Evolutionary conservation across 2,797 vertebrate genomes (phyloP).

Genomic region (Sternarchorhynchus goeldii): DNA sequence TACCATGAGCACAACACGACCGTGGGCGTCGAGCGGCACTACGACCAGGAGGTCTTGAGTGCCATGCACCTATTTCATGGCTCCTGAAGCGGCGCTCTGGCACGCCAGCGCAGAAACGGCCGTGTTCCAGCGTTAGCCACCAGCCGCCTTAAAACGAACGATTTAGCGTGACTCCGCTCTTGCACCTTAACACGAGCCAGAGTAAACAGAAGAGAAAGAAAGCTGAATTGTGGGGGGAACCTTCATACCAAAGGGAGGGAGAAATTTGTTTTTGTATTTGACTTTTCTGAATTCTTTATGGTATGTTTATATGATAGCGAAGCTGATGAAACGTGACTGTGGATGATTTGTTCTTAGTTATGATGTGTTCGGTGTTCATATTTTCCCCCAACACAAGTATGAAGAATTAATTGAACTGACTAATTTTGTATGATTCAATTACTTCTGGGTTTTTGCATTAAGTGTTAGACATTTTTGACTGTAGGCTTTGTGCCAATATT

Average conservation of each 20-base stretch:
- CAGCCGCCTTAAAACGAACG: conserved; percentile 51
- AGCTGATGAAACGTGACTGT: conserved; percentile 15
- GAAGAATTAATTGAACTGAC: not conserved
- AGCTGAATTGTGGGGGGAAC: not conserved
- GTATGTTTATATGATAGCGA: conserved; percentile 25
- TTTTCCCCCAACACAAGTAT: conserved; percentile 10
- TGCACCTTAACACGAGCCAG: conserved; percentile 44
- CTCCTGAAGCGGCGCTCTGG: conserved; percentile 68
- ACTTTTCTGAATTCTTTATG: conserved; percentile 30
- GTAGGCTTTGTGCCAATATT: conserved; percentile 23
- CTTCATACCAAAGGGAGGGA: conserved; percentile 62
- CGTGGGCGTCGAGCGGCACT: conserved; percentile 73
- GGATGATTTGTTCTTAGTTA: conserved; percentile 9
- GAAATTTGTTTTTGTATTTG: conserved; percentile 24
- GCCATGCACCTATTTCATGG: conserved; percentile 81
- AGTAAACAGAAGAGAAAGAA: not conserved
- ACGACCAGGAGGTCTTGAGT: conserved; percentile 72
- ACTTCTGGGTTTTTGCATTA: not conserved
- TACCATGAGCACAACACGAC: conserved; percentile 73
- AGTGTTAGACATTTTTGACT: not conserved
- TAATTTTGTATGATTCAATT: conserved; percentile 11
- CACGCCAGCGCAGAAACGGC: not conserved
- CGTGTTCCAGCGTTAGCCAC: conserved; percentile 9
- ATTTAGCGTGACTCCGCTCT: conserved; percentile 33
- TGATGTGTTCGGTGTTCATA: conserved; percentile 14